These are phyloP conservation scores for Rhinophrynus dorsalis DNA, from an alignment of 2,797 vertebrate species.

Conservation along the genomic window DNA sequence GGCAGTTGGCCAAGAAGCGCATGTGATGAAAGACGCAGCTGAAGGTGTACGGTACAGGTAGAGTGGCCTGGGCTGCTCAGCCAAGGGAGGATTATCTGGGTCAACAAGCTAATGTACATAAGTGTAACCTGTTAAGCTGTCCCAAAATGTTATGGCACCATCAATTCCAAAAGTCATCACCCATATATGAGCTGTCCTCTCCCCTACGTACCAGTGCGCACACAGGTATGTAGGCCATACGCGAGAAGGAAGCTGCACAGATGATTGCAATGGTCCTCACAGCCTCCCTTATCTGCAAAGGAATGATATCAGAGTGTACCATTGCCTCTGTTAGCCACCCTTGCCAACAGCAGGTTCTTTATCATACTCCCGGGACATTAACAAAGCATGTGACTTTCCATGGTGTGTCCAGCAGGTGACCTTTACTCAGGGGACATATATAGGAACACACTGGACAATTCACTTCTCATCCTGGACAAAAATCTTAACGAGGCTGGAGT, in stretches of 20 bases:
- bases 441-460: slow-evolving; percentile 90
- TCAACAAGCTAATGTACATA: slow-evolving; percentile 77
- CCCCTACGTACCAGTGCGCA: slow-evolving; percentile 92
- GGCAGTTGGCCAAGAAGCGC: slow-evolving; percentile 89
- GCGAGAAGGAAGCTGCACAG: slow-evolving; percentile 93
- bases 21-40: slow-evolving; percentile 94
- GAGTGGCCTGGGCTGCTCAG: slow-evolving; percentile 78
- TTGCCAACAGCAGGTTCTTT: slow-evolving; percentile 86
- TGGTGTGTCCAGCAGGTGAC: slow-evolving; percentile 87
- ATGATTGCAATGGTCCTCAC: slow-evolving; percentile 93
- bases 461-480: slow-evolving; percentile 89
- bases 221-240: slow-evolving; percentile 90
- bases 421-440: slow-evolving; percentile 80
- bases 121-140: slow-evolving; percentile 93
- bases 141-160: slow-evolving; percentile 91
- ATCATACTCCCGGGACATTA: slow-evolving; percentile 87
- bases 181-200: slow-evolving; percentile 88
- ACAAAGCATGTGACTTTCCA: slow-evolving; percentile 92
- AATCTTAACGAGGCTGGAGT: too few relatives aligned
- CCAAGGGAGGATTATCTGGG: slow-evolving; percentile 80
- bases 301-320: slow-evolving; percentile 91
- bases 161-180: slow-evolving; percentile 90
- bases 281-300: slow-evolving; percentile 90
- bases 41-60: slow-evolving; percentile 87
- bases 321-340: slow-evolving; percentile 89